Percentiles rank a stretch among this genome's conserved stretches.
phyloP scores from a whole-genome alignment of 2,113 vertebrate genomes.

The Xiphias gladius region DNA sequence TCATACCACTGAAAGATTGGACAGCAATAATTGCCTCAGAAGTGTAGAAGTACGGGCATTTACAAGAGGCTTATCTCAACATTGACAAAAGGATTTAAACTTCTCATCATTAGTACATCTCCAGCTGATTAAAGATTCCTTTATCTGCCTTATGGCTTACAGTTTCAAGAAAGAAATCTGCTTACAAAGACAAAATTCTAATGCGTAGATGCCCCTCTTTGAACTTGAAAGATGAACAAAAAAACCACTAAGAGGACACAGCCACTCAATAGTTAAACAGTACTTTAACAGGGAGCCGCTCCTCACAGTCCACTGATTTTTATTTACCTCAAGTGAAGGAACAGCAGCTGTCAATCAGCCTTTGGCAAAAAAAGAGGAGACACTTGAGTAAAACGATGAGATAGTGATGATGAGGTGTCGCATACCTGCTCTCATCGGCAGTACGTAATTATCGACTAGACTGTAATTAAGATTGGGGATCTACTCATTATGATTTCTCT shows the following conservation, averaged over 20 bases:
- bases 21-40: background rate
- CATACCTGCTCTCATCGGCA: conserved; percentile 45
- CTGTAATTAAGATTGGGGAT: conserved; percentile 69
- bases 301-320: conserved; percentile 42
- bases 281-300: background rate
- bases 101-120: background rate
- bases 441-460: conserved; percentile 50
- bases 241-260: background rate
- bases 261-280: background rate
- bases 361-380: conserved; percentile 9
- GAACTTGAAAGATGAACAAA: background rate
- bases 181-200: background rate
- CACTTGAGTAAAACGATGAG: conserved; percentile 52
- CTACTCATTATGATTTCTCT: conserved; percentile 51
- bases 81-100: conserved; percentile 1
- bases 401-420: conserved; percentile 49
- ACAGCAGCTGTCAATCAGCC: conserved; percentile 56
- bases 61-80: background rate
- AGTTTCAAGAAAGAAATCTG: conserved; percentile 9
- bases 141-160: background rate
- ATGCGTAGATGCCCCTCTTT: background rate
- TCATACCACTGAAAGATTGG: background rate
- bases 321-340: conserved; percentile 23
- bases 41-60: background rate
- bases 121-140: background rate